phyloP scores from a whole-genome alignment of 2,888 invertebrate genomes.

The Trilocha varians region DNA sequence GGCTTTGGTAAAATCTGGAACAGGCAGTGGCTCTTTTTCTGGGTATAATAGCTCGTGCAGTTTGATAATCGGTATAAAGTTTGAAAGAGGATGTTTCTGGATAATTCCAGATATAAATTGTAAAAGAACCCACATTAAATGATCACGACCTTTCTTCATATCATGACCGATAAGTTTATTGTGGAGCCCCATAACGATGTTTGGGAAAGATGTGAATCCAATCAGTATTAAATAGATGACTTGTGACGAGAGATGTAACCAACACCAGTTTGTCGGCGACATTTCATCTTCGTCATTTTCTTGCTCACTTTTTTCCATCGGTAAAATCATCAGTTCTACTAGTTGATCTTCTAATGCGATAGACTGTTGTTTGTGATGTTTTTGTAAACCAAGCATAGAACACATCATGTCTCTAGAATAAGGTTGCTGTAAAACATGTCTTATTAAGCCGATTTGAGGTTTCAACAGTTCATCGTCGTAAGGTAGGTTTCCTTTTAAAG shows the following conservation, averaged over 20 bases:
- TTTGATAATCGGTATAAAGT: slow-evolving; percentile 91
- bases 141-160: slow-evolving; percentile 92
- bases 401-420: slow-evolving; percentile 98
- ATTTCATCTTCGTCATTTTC: slow-evolving; percentile 74
- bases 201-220: slow-evolving; percentile 94
- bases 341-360: slow-evolving; percentile 93
- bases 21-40: slow-evolving; percentile 90
- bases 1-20: slow-evolving; percentile 91
- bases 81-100: slow-evolving; percentile 90
- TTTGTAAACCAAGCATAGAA: slow-evolving; percentile 93
- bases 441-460: slow-evolving; percentile 89
- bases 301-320: slow-evolving; percentile 92
- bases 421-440: slow-evolving; percentile 94
- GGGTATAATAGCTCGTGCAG: slow-evolving; percentile 94
- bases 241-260: slow-evolving; percentile 95
- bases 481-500: slow-evolving; percentile 82
- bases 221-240: slow-evolving; percentile 95
- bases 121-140: slow-evolving; percentile 98
- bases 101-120: slow-evolving; percentile 98
- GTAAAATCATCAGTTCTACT: slow-evolving; percentile 90
- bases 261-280: slow-evolving; percentile 84
- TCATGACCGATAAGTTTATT: slow-evolving; percentile 86
- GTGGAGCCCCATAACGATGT: slow-evolving; percentile 91
- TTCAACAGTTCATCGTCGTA: slow-evolving; percentile 90
- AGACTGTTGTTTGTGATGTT: slow-evolving; percentile 91